Percentiles rank a stretch among this genome's conserved stretches.
These are phyloP conservation scores for Botrylloides violaceus DNA, from an alignment of 23 tunicate genomes.

Conservation along the genomic window DNA sequence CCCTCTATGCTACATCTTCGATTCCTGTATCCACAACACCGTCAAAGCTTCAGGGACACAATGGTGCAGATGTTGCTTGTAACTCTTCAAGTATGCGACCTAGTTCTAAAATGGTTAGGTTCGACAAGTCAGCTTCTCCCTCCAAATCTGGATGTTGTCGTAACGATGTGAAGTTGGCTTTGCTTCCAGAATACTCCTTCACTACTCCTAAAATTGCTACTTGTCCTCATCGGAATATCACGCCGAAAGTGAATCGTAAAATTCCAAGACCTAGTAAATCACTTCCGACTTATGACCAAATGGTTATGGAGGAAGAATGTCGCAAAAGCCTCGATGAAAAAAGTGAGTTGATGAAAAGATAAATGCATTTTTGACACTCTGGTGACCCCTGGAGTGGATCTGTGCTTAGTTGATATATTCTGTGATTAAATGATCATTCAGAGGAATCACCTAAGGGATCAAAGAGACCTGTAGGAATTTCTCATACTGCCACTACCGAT, in stretches of 20 bases:
- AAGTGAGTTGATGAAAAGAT: too few species aligned
- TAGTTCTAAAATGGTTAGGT: not conserved
- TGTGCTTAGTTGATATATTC: too few species aligned
- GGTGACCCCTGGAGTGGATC: too few species aligned
- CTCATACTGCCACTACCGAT: too few species aligned
- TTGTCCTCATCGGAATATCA: not conserved
- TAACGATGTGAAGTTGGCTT: not conserved
- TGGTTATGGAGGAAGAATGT: not conserved
- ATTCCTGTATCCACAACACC: not conserved
- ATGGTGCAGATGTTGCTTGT: too few species aligned
- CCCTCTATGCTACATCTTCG: not conserved
- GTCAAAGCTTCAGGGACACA: not conserved
- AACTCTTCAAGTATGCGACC: not conserved
- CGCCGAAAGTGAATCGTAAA: conserved; percentile 2
- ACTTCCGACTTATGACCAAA: conserved; percentile 13
- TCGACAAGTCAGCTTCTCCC: not conserved
- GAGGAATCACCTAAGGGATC: too few species aligned
- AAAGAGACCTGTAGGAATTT: too few species aligned
- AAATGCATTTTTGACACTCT: too few species aligned
- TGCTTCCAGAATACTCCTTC: conserved; percentile 3
- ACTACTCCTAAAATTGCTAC: conserved; percentile 1
- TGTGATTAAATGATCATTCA: too few species aligned
- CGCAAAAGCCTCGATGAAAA: not conserved
- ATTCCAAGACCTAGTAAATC: not conserved
- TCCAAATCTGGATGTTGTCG: not conserved